Conservation (phyloP, 2,888 invertebrate genomes). For the Globia sparganii region DNA sequence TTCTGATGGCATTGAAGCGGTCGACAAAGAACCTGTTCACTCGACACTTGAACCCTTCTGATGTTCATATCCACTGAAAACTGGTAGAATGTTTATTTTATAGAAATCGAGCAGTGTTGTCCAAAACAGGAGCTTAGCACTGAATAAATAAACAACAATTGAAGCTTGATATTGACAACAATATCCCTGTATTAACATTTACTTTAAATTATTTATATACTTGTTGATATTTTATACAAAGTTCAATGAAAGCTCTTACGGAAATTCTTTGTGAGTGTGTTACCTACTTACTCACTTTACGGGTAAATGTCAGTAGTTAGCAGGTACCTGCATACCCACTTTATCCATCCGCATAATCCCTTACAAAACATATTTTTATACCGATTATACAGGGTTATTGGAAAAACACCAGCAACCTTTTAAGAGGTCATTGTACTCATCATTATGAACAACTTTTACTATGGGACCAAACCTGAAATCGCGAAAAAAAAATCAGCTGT, state of each 20-base stretch:
- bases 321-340: not conserved
- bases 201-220: conserved; percentile 48
- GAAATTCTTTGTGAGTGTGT: conserved; percentile 29
- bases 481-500: no score
- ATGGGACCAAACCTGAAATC: no score
- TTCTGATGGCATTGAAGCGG: not conserved
- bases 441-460: no score
- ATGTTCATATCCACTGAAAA: not conserved
- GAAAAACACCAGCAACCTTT: no score
- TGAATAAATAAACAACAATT: conserved; percentile 10
- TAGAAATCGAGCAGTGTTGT: not conserved
- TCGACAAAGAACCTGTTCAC: not conserved
- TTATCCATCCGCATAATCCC: not conserved
- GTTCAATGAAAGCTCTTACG: conserved; percentile 55
- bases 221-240: conserved; percentile 60
- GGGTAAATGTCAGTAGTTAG: conserved; percentile 47
- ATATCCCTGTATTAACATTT: conserved; percentile 50
- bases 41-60: not conserved
- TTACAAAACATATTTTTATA: not conserved
- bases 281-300: conserved; percentile 8
- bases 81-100: not conserved
- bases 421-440: no score
- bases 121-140: not conserved
- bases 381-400: no score
- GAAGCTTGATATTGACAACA: conserved; percentile 17